Percentiles rank a stretch among this genome's conserved stretches.
Evolutionary conservation across 2,888 invertebrate species (phyloP).

Genomic region (Ectemnius continuus): DNA sequence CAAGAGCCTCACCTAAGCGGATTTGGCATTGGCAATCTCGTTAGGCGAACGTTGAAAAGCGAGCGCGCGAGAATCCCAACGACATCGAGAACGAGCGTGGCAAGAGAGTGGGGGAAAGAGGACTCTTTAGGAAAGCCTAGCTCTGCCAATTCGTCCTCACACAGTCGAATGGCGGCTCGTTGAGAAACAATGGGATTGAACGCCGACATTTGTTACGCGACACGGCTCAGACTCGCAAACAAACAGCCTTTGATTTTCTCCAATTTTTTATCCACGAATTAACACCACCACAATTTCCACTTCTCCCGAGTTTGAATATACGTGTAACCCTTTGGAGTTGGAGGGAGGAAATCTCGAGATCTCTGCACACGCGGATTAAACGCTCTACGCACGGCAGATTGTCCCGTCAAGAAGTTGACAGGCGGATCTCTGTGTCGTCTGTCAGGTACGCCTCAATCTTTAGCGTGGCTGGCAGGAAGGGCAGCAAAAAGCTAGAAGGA

Average conservation of each 20-base stretch:
- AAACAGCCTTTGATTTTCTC: slow-evolving; percentile 4
- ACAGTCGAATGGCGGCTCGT: neutral
- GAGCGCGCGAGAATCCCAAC: slow-evolving; percentile 74
- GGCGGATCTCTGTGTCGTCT: slow-evolving; percentile 56
- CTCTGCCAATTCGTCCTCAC: slow-evolving; percentile 13
- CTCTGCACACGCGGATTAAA: slow-evolving; percentile 53
- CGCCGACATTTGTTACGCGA: slow-evolving; percentile 19
- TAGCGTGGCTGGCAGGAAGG: neutral
- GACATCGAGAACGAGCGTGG: slow-evolving; percentile 44
- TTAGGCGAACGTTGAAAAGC: slow-evolving; percentile 74
- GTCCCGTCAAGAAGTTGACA: slow-evolving; percentile 73
- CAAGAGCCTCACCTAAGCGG: slow-evolving; percentile 67
- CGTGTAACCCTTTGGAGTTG: no score
- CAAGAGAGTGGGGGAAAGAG: neutral
- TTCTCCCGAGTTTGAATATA: no score
- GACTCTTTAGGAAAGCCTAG: slow-evolving; percentile 38
- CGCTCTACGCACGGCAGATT: slow-evolving; percentile 58
- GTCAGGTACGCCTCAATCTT: slow-evolving; percentile 8
- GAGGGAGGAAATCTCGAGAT: neutral
- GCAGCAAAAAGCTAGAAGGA: slow-evolving; percentile 5
- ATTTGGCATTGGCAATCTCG: slow-evolving; percentile 72
- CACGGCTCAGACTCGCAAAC: slow-evolving; percentile 1
- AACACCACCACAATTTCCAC: no score
- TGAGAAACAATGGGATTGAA: slow-evolving; percentile 14
- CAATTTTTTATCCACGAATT: no score